These are phyloP conservation scores for Bombus haemorrhoidalis DNA, from an alignment of 1,140 invertebrate genomes.

Conservation along the genomic window DNA sequence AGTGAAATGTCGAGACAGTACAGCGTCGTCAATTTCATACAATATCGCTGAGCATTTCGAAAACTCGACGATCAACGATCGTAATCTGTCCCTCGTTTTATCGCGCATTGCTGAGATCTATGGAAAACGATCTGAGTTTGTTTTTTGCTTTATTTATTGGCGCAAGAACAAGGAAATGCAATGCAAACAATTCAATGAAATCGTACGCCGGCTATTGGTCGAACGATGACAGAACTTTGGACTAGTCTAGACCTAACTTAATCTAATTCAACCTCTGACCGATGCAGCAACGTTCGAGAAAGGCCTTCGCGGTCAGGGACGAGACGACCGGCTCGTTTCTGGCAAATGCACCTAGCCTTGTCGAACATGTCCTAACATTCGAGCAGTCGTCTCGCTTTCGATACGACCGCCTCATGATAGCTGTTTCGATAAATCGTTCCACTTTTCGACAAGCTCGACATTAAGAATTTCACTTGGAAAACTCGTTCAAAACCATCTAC, in stretches of 20 bases:
- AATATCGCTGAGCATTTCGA: neutral
- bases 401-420: neutral
- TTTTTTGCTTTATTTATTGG: neutral
- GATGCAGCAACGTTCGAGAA: slow-evolving; percentile 37
- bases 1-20: too few relatives aligned
- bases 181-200: neutral
- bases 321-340: slow-evolving; percentile 24
- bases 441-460: neutral
- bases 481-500: neutral
- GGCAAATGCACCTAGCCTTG: slow-evolving; percentile 12
- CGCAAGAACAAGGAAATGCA: neutral
- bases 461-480: neutral
- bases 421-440: neutral
- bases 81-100: neutral
- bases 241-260: slow-evolving; percentile 27
- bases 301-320: slow-evolving; percentile 47
- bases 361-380: slow-evolving; percentile 20
- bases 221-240: slow-evolving; percentile 18
- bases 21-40: too few relatives aligned
- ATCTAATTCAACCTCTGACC: slow-evolving; percentile 43
- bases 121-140: neutral
- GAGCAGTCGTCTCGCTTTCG: neutral
- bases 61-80: neutral
- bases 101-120: neutral
- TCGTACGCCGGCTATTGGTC: neutral